Evolutionary conservation across 2,888 invertebrate species (phyloP).

Genomic region (Loripinus fragilis): DNA sequence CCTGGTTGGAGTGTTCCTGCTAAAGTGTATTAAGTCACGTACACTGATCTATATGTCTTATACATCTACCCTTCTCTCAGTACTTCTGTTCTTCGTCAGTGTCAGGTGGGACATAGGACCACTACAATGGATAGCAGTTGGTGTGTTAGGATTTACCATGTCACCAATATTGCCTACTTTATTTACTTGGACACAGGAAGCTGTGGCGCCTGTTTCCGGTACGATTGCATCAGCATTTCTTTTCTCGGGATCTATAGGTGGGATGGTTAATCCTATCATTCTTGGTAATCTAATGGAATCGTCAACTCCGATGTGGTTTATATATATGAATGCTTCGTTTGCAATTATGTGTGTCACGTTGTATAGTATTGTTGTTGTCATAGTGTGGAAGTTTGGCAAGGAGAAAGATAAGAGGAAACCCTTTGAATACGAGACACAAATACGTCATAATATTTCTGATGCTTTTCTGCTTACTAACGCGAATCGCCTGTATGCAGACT

Average conservation of each 20-base stretch:
- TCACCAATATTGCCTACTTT: slow-evolving; percentile 56
- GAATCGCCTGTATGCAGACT: not conserved
- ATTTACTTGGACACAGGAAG: slow-evolving; percentile 63
- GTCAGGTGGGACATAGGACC: slow-evolving; percentile 33
- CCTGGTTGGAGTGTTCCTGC: slow-evolving; percentile 40
- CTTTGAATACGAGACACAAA: slow-evolving; percentile 13
- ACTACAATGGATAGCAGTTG: slow-evolving; percentile 51
- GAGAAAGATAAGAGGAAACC: not conserved
- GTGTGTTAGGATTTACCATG: slow-evolving; percentile 48
- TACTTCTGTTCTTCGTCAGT: slow-evolving; percentile 44
- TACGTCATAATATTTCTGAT: slow-evolving; percentile 1
- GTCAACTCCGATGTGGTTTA: slow-evolving; percentile 60
- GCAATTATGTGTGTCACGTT: not conserved
- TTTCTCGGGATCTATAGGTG: slow-evolving; percentile 51
- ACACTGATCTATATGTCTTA: slow-evolving; percentile 46
- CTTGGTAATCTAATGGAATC: slow-evolving; percentile 60
- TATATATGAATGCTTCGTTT: slow-evolving; percentile 32
- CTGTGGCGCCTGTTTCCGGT: slow-evolving; percentile 53
- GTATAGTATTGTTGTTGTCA: not conserved
- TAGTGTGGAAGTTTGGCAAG: not conserved
- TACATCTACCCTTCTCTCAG: slow-evolving; percentile 13
- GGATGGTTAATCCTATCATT: slow-evolving; percentile 58
- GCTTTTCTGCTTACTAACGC: not conserved
- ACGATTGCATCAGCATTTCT: slow-evolving; percentile 53
- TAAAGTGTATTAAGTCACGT: slow-evolving; percentile 38